Conservation (phyloP, 2,113 vertebrate genomes). For the Rhipidura dahli region DNA sequence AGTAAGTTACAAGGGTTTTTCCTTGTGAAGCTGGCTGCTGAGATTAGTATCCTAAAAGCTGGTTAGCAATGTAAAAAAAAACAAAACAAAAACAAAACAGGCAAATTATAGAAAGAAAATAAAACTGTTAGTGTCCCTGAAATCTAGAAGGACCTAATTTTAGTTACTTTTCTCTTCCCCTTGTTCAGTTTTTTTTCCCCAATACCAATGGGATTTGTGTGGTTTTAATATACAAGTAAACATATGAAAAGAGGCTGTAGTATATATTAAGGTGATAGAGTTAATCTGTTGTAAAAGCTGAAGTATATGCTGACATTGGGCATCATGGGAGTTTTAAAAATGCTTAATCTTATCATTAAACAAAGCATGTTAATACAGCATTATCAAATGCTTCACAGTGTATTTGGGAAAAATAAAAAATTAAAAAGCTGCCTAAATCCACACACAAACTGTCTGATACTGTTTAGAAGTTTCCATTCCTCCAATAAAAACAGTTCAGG, state of each 20-base stretch:
- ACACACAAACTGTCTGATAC: neutral
- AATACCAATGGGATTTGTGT: neutral
- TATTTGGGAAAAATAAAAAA: neutral
- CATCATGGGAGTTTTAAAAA: neutral
- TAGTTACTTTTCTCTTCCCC: neutral
- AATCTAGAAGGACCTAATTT: neutral
- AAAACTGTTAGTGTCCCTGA: neutral
- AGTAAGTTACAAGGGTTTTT: neutral
- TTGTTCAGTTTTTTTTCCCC: neutral
- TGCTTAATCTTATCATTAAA: neutral
- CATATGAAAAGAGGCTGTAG: neutral
- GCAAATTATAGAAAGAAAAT: neutral
- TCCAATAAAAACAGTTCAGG: neutral
- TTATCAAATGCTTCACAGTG: neutral
- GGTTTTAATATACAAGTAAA: neutral
- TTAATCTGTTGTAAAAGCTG: neutral
- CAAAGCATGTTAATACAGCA: rapidly evolving
- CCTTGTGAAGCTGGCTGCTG: neutral
- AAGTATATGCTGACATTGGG: neutral
- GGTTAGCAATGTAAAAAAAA: neutral
- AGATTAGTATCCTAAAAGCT: neutral
- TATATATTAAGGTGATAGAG: neutral
- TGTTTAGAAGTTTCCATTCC: neutral
- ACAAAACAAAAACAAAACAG: too few species aligned
- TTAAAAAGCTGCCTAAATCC: neutral